These are phyloP conservation scores for Rhizomys pruinosus DNA, from an alignment of 2,113 vertebrate species.

Conservation along the genomic window DNA sequence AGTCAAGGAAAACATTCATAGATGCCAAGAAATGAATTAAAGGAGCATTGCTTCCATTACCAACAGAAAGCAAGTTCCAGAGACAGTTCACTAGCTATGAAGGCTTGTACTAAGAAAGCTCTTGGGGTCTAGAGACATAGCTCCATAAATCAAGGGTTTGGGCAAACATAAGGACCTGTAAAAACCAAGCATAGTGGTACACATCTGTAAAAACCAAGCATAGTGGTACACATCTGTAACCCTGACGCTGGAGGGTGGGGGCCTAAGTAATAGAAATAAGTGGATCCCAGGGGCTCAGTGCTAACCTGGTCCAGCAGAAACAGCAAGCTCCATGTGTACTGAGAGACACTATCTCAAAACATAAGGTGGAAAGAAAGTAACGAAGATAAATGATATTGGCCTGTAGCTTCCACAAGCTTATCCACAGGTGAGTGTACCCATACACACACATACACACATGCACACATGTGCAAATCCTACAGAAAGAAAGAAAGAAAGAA, in stretches of 20 bases:
- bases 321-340: background rate
- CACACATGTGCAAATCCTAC: background rate
- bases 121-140: background rate
- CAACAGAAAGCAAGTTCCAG: background rate
- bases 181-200: background rate
- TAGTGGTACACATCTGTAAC: too few relatives aligned
- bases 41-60: constrained; percentile 15
- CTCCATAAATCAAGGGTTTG: too few relatives aligned
- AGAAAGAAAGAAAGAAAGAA: background rate
- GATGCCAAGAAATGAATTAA: constrained; percentile 49
- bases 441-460: background rate
- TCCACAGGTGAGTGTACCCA: background rate
- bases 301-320: background rate
- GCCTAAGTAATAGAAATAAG: too few relatives aligned
- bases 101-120: constrained; percentile 2
- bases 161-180: too few relatives aligned
- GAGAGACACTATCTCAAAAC: background rate
- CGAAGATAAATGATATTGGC: background rate
- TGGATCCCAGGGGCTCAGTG: too few relatives aligned
- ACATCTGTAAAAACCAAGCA: background rate
- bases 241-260: background rate
- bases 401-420: background rate
- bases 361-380: too few relatives aligned
- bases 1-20: constrained; percentile 76
- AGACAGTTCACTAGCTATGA: background rate